Percentiles rank a stretch among this genome's conserved stretches.
Conservation (phyloP, 2,888 invertebrate species). For the Pseudolycoriella hygida region DNA sequence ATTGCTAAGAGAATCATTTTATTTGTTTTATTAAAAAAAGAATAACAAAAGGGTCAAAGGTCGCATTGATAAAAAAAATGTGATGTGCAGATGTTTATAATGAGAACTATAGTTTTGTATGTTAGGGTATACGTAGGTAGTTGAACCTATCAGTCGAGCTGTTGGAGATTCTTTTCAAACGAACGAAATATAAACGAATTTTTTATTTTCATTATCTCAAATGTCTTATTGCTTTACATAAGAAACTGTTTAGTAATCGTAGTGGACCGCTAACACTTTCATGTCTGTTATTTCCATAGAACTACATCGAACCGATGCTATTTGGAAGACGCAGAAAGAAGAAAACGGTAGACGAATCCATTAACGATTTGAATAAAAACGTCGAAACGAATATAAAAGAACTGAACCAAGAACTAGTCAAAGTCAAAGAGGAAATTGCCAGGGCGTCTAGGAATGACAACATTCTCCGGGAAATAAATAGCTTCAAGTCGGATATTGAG, state of each 20-base stretch:
- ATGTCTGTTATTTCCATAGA: conserved; percentile 27
- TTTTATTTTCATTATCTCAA: conserved; percentile 5
- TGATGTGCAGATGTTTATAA: too few relatives aligned
- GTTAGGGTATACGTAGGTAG: too few relatives aligned
- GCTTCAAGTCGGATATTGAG: conserved; percentile 48
- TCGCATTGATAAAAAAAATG: too few relatives aligned
- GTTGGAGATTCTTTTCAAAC: too few relatives aligned
- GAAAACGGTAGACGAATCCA: conserved; percentile 44
- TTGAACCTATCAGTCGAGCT: too few relatives aligned
- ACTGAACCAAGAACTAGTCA: conserved; percentile 43
- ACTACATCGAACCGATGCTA: conserved; percentile 43
- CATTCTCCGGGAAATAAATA: conserved; percentile 40
- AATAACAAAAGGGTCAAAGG: conserved; percentile 5
- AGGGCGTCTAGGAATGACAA: conserved; percentile 26
- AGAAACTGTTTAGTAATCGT: too few relatives aligned
- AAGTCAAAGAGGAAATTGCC: conserved; percentile 47
- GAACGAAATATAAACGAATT: neutral
- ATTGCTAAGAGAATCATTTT: neutral
- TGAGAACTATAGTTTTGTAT: too few relatives aligned
- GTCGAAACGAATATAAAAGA: conserved; percentile 39
- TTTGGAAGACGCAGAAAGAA: conserved; percentile 45
- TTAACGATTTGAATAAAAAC: conserved; percentile 48
- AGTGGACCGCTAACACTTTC: neutral
- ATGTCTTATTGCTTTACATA: neutral
- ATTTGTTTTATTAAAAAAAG: neutral